These are phyloP conservation scores for Poicephalus meyeri DNA, from an alignment of 2,113 vertebrate species.

Conservation along the genomic window DNA sequence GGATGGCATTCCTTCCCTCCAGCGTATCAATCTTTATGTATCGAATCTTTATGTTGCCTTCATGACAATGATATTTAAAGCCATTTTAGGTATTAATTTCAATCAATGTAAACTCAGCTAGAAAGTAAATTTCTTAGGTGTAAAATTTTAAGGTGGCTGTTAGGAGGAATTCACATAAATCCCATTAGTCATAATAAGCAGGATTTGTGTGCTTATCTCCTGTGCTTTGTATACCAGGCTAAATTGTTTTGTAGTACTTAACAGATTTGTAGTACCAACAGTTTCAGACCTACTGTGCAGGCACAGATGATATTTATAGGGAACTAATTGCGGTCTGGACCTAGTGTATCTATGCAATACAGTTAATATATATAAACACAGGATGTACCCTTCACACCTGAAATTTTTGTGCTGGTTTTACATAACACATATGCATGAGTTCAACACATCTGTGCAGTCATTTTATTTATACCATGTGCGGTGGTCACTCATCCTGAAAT, in stretches of 20 bases:
- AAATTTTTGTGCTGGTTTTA: neutral
- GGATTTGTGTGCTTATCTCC: neutral
- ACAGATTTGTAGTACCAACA: neutral
- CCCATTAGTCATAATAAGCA: neutral
- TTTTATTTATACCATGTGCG: neutral
- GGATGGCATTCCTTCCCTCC: too few relatives aligned
- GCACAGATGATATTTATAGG: neutral
- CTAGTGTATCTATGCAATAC: neutral
- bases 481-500: neutral
- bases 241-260: neutral
- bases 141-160: neutral
- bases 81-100: slow-evolving; percentile 9
- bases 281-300: neutral
- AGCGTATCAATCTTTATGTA: too few relatives aligned
- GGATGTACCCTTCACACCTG: neutral
- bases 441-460: neutral
- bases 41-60: neutral
- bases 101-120: neutral
- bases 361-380: neutral
- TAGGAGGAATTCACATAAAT: neutral
- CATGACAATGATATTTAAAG: neutral
- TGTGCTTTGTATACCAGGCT: neutral
- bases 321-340: neutral
- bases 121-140: neutral
- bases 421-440: neutral